Evolutionary conservation across 2,888 invertebrate species (phyloP).

Genomic region (Ophion ellenae): DNA sequence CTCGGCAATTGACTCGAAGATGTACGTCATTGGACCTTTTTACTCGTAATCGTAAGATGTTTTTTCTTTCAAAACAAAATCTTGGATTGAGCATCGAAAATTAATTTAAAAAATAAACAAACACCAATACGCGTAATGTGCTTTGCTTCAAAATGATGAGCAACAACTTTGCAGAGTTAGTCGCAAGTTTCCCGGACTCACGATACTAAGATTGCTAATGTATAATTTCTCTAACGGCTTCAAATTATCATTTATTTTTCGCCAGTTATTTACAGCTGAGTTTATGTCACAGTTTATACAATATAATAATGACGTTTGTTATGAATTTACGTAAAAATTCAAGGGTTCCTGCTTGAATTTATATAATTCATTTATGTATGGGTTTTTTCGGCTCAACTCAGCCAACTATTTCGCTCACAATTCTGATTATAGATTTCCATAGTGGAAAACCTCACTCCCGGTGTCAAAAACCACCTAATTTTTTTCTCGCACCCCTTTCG

Average conservation of each 20-base stretch:
- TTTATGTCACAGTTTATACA: conserved; percentile 69
- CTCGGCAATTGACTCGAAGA: background rate
- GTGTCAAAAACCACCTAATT: too few species aligned
- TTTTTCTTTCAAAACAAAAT: background rate
- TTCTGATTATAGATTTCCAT: too few species aligned
- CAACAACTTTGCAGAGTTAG: conserved; percentile 24
- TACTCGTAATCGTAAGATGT: background rate
- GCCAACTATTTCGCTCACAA: too few species aligned
- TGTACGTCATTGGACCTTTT: background rate
- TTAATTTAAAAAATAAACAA: background rate
- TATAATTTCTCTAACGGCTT: conserved; percentile 51
- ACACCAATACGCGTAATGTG: background rate
- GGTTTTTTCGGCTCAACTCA: too few species aligned
- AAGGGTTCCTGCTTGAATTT: conserved; percentile 55
- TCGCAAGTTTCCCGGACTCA: conserved; percentile 25
- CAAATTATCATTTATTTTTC: conserved; percentile 58
- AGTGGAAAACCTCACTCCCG: too few species aligned
- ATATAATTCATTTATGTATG: conserved; percentile 14
- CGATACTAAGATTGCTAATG: conserved; percentile 48
- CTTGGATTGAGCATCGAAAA: background rate
- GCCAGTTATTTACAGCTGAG: conserved; percentile 66
- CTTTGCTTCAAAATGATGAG: background rate
- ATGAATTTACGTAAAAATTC: conserved; percentile 61
- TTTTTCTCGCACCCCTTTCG: too few species aligned
- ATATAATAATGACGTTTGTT: conserved; percentile 61